Evolutionary conservation across 2,888 invertebrate genomes (phyloP).

Genomic region (Apocheima hispidaria): DNA sequence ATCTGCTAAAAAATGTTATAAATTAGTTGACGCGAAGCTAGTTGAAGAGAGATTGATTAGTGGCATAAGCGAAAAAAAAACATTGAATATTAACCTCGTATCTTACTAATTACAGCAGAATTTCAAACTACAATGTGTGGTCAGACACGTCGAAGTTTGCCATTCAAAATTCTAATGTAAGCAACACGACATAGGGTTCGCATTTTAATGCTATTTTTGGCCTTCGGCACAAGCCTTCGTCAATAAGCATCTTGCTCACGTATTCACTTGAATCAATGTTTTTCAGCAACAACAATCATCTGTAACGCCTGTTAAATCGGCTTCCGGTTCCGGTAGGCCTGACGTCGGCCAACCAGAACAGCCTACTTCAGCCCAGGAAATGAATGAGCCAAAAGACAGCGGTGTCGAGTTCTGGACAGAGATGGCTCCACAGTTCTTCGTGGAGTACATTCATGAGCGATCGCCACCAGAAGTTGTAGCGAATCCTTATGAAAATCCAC

Average conservation of each 20-base stretch:
- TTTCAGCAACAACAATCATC: background rate
- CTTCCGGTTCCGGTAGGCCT: background rate
- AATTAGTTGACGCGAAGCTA: too few relatives aligned
- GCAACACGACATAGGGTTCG: background rate
- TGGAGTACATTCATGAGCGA: slow-evolving; percentile 68
- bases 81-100: background rate
- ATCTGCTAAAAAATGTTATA: too few relatives aligned
- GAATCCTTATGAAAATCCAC: slow-evolving; percentile 73
- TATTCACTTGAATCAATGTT: too few relatives aligned
- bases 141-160: too few relatives aligned
- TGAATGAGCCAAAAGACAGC: slow-evolving; percentile 39
- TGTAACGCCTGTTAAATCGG: background rate
- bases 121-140: too few relatives aligned
- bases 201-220: too few relatives aligned
- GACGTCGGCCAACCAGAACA: slow-evolving; percentile 34
- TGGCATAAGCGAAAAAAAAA: too few relatives aligned
- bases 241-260: too few relatives aligned
- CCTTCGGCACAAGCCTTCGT: too few relatives aligned
- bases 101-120: too few relatives aligned
- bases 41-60: too few relatives aligned
- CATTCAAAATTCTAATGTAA: background rate
- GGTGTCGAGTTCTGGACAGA: slow-evolving; percentile 59
- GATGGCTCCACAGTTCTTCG: slow-evolving; percentile 63
- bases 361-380: slow-evolving; percentile 3
- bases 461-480: slow-evolving; percentile 52